Evolutionary conservation across 2,113 vertebrate genomes (phyloP).

Genomic region (Atherinomorus stipes): DNA sequence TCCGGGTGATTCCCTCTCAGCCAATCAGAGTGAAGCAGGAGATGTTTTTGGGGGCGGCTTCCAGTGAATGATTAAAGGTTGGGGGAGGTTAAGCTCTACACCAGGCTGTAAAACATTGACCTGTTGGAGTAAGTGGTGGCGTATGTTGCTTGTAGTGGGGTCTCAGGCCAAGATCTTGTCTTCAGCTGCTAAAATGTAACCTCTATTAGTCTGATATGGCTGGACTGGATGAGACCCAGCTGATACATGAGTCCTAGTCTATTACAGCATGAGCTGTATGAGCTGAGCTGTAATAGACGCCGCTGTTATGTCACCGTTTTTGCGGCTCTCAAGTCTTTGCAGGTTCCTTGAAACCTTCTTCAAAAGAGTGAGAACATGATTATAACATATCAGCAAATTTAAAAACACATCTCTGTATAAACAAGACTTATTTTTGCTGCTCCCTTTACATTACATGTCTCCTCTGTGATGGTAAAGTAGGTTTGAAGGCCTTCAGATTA

Average conservation of each 20-base stretch:
- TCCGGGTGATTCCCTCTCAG: conserved; percentile 66
- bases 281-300: not conserved
- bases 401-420: not conserved
- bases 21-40: conserved; percentile 58
- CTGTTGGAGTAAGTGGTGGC: conserved; percentile 22
- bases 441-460: not conserved
- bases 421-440: not conserved
- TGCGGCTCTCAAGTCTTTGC: not conserved
- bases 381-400: not conserved
- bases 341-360: not conserved
- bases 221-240: conserved; percentile 6
- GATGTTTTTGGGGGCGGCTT: conserved; percentile 16
- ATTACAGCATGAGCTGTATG: not conserved
- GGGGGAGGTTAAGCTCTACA: conserved; percentile 46
- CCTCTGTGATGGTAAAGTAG: not conserved
- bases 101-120: conserved; percentile 51
- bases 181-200: conserved; percentile 8
- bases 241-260: not conserved
- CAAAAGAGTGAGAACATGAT: not conserved
- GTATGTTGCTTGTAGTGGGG: conserved; percentile 17
- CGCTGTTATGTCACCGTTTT: conserved; percentile 6
- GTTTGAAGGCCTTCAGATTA: no score
- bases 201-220: not conserved
- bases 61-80: conserved; percentile 52
- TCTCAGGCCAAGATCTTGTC: conserved; percentile 32